Evolutionary conservation across 2,888 invertebrate genomes (phyloP), one percentile per base, ranked within the genome.

Genomic region (Epinotia nisella): DNA sequence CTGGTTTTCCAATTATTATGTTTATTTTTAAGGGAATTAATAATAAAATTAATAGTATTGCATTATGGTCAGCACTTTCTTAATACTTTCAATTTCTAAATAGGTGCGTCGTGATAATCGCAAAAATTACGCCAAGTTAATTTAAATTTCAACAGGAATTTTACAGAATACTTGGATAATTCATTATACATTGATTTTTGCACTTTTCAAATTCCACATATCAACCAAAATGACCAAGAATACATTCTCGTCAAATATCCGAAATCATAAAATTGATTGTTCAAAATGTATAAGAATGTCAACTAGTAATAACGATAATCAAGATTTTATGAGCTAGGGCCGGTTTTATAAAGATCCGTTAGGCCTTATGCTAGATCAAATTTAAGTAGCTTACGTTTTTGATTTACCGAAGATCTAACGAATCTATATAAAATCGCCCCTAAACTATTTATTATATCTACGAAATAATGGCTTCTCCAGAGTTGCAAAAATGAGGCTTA

Each of bases 11-110:
- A 66, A 41, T 56, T 41, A 41, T 41, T 65, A 11, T 66, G 41
- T 66, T 66, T 55, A 39, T 56, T 56, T 67, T 58, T 4, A 58
- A 45, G 35, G 61, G 41, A 66, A 59, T 41, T 4, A 61, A 41
- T 67, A 53, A 35, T 49, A 53, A 66, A 45, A 53, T 67, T 29
- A 49, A 35, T 21, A 66, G 53, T 60, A 41, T n/a, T 60, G 29
- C 29, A 21, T 19, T 35, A 15, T 51, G 29, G 17, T 29, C 17
- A 51, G 35, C 51, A 29, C 13, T 21, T 41, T 61, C 60, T 39
- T 39, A 41, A 41, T 21, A 39, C 60, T 41, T 17, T 59, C 10
- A 13, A 41, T 61, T 45, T 13, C 21, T 41, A 17, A 35, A 55
- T 29, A 15, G 7, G 19, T 41, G 13, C 19, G n/a, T 13, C 1